phyloP scores from a whole-genome alignment of 2,797 vertebrate species.

The Gambelia wislizenii region DNA sequence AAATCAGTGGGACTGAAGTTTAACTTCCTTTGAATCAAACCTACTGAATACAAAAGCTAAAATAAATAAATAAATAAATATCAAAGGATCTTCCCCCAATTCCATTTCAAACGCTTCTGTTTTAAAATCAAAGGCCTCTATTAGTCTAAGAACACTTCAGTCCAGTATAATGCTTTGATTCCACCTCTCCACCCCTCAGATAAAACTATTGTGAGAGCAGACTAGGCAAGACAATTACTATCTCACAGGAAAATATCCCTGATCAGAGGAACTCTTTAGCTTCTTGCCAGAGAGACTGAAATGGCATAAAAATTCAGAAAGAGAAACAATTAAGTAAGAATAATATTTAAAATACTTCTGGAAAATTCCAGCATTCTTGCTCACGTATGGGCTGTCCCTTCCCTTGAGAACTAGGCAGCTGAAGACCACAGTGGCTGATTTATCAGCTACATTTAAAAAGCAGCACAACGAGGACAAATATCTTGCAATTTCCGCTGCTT shows the following conservation, averaged over 20 bases:
- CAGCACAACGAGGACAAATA: slow-evolving; percentile 83
- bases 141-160: slow-evolving; percentile 28
- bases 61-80: neutral
- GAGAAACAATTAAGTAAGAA: slow-evolving; percentile 76
- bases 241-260: slow-evolving; percentile 78
- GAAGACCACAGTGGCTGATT: slow-evolving; percentile 85
- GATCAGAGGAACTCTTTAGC: slow-evolving; percentile 76
- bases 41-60: neutral
- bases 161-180: slow-evolving; percentile 33
- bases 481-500: slow-evolving; percentile 84
- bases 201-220: slow-evolving; percentile 77
- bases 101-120: slow-evolving; percentile 11
- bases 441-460: slow-evolving; percentile 89
- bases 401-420: slow-evolving; percentile 83
- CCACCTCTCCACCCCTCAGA: too few species aligned
- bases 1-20: neutral
- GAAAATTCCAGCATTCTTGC: slow-evolving; percentile 82
- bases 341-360: slow-evolving; percentile 74
- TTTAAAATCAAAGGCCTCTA: slow-evolving; percentile 50
- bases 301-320: slow-evolving; percentile 82
- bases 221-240: slow-evolving; percentile 85
- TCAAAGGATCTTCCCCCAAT: neutral
- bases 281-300: slow-evolving; percentile 82
- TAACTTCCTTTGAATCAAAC: neutral
- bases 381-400: slow-evolving; percentile 74